Conservation (phyloP, 2,888 invertebrate species). For the Oxystoma pomonae region DNA sequence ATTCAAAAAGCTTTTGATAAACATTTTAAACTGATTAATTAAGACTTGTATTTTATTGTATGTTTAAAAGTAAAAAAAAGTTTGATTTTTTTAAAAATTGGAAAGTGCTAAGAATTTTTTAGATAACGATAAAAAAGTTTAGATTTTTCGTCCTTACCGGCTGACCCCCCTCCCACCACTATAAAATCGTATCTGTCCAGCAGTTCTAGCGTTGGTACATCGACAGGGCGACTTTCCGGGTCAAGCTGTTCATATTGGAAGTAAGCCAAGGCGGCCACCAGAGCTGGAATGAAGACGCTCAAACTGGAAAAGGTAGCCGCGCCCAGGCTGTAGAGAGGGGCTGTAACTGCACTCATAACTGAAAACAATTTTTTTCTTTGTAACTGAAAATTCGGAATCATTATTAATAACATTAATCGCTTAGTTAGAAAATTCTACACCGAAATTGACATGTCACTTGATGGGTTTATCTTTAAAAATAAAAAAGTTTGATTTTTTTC, state of each 20-base stretch:
- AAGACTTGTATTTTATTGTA: too few species aligned
- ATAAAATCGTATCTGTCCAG: conserved; percentile 77
- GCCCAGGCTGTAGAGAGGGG: conserved; percentile 65
- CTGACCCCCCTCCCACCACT: conserved; percentile 81
- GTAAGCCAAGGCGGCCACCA: conserved; percentile 81
- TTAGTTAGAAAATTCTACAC: background rate
- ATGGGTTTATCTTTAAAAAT: too few species aligned
- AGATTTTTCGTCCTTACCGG: too few species aligned
- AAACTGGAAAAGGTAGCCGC: conserved; percentile 64
- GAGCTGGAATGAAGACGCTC: conserved; percentile 78
- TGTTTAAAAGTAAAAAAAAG: too few species aligned
- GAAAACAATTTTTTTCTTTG: conserved; percentile 19
- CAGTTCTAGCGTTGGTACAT: conserved; percentile 62
- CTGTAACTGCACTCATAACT: conserved; percentile 64
- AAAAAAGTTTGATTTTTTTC: too few species aligned
- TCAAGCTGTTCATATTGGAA: conserved; percentile 82
- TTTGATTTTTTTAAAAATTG: too few species aligned
- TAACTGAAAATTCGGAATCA: background rate
- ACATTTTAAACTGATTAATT: too few species aligned
- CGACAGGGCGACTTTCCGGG: conserved; percentile 75
- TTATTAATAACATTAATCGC: background rate
- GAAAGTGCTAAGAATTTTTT: too few species aligned
- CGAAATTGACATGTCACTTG: too few species aligned
- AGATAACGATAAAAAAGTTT: too few species aligned
- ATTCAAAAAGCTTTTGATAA: too few species aligned